phyloP scores from a whole-genome alignment of 2,113 vertebrate species.

The Gallinago media region DNA sequence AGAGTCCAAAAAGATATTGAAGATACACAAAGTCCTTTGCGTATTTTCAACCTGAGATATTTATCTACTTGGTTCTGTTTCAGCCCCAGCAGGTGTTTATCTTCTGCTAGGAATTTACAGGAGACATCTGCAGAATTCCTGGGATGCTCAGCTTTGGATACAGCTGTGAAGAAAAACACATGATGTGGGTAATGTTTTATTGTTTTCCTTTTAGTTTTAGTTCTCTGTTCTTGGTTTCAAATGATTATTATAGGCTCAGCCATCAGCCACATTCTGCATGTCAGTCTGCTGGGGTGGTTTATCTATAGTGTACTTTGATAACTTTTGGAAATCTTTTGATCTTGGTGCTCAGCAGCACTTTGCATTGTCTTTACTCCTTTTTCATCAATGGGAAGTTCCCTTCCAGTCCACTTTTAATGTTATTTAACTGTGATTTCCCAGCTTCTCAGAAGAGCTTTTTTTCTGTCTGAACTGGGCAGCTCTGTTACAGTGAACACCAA shows the following conservation, averaged over 20 bases:
- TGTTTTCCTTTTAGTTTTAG: constrained; percentile 7
- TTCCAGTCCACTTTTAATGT: neutral
- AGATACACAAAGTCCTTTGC: constrained; percentile 32
- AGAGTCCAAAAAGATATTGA: neutral
- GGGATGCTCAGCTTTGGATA: constrained; percentile 19
- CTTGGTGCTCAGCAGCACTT: neutral
- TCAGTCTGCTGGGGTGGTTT: neutral
- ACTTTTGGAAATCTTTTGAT: neutral
- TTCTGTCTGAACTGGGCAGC: neutral
- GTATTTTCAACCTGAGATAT: constrained; percentile 5
- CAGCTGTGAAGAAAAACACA: constrained; percentile 16
- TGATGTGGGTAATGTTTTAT: constrained; percentile 13
- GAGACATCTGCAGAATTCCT: constrained; percentile 48
- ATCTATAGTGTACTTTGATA: neutral
- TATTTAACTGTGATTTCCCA: neutral
- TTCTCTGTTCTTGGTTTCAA: neutral
- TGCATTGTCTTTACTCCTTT: neutral
- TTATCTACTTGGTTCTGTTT: constrained; percentile 20
- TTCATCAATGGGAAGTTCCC: neutral
- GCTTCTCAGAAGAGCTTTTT: neutral
- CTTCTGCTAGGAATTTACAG: constrained; percentile 36
- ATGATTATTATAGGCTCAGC: neutral
- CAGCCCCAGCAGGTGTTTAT: constrained; percentile 46
- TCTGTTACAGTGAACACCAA: neutral
- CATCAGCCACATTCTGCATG: neutral